phyloP scores from a whole-genome alignment of 2,113 vertebrate genomes.

The Neogale vison region DNA sequence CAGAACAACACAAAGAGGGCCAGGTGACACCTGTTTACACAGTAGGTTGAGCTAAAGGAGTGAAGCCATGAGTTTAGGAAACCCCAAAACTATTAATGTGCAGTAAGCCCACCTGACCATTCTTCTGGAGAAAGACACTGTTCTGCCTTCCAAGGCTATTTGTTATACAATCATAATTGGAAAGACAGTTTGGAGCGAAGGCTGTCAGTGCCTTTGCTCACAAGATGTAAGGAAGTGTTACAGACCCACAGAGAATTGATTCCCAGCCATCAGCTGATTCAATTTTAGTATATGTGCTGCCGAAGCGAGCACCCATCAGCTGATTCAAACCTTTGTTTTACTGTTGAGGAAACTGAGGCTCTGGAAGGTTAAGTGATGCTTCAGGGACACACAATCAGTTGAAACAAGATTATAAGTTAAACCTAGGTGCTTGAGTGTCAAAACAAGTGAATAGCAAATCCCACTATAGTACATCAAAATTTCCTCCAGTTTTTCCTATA shows the following conservation, averaged over 20 bases:
- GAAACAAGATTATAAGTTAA: background rate
- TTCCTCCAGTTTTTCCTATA: background rate
- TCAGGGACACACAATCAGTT: background rate
- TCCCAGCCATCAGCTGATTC: rapidly evolving
- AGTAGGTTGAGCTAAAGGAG: background rate
- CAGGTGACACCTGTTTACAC: background rate
- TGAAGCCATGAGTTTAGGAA: background rate
- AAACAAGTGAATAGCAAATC: background rate
- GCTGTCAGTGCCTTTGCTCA: background rate
- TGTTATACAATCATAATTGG: background rate
- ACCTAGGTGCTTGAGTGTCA: background rate
- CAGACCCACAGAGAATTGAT: background rate
- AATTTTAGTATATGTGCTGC: too few relatives aligned
- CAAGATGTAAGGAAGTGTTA: background rate
- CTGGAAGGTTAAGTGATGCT: background rate
- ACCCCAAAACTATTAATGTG: background rate
- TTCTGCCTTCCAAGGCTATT: background rate
- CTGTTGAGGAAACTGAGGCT: background rate
- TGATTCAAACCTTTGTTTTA: background rate
- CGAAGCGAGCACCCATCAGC: too few relatives aligned
- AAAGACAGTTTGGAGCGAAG: background rate
- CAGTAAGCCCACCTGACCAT: background rate
- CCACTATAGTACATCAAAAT: background rate
- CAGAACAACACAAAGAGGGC: background rate
- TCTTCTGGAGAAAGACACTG: background rate